Base-by-base conservation (phyloP, 1,140 invertebrate genomes). In the Orussus abietinus region DNA sequence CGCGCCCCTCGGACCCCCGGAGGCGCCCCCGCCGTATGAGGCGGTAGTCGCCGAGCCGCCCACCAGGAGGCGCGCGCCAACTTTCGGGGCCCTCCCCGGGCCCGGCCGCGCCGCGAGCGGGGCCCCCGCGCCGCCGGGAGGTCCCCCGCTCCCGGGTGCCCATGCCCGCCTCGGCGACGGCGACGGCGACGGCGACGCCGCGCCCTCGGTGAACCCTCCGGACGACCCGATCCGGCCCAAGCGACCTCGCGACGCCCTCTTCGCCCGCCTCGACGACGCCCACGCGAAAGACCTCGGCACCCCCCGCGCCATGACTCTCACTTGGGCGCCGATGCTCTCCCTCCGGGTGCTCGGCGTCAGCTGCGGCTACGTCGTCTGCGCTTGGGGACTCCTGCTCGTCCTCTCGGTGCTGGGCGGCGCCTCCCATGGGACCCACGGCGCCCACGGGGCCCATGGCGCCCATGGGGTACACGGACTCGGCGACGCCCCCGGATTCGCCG, bases 341-440 rank as follows among this genome's bases (percentile, higher is more conserved):
- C n/a, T 69, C 37, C 58, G 64, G 21, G 44, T 68, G 7, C 47
- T 67, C 10, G 60, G 65, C 50, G 64, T 69, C 25, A 68, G 68
- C 54, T 71, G 65, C 54, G 66, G 65, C 45, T 69, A 65, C 48
- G 60, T 65, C 15, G 55, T 69, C 47, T 69, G 66, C 48, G 60
- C 64, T 30, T 72, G 66, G 69, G 59, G 61, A 55, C 53, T 72
- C 19, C 35, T 72, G 38, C 53, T 66, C 34, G 58, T 68, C 49
- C 43, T 63, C 29, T 66, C 65, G 33, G 60, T 64, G 34, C 46
- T 67, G 14, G 63, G 64, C 47, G 57, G 59, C 43, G 66, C 66
- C 38, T 67, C 66, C 14, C 66, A 65, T 37, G 50, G 21, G n/a
- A 13, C 34, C 6, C 9, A 56, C 44, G 59, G 60, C 35, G 62